Base-by-base conservation (phyloP, 2,113 vertebrate genomes). In the Coregonus clupeaformis region DNA sequence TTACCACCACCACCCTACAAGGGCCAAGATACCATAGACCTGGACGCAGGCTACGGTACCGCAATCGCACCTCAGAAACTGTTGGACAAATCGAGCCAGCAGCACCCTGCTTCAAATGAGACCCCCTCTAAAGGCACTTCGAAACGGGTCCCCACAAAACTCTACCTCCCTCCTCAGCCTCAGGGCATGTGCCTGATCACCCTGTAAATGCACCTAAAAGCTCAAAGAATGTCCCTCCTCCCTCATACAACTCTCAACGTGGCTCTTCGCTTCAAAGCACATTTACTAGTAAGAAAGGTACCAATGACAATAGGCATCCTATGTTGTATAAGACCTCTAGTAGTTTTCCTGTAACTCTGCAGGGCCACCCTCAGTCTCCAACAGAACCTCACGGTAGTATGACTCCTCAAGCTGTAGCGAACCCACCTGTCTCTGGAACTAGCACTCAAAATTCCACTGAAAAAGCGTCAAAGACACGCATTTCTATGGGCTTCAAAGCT, bases 401-500 rank as follows among this genome's bases (percentile, higher is more conserved):
- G 86, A 88, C 84, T 73, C 76, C 83, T 20, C 78, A 81, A 0
- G 71, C 82, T 0, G 79, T 86, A 4, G 6, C 88, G 1, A 84
- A 87, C 60, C 82, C 86, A 25, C 89, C 85, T 52, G 84, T 77
- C 73, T 82, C 84, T 5, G 86, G 76, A 5, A 75, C 82, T 1
- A 57, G 80, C 52, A 65, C 86, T 45, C 93, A 87, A 4, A 93
- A 76, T 66, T 3, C 88, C 57, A 89, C 77, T 0, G 95, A 96
- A 77, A 95, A 91, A 85, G 89, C 88, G 32, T 77, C 87, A 79
- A 96, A 93, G 85, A 94, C 94, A 13, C 94, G 89, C 73, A 94
- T 96, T 69, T 94, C 96, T 3, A 86, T 92, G 72, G 96, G 94
- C 22, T 93, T 96, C 75, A 96, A 92, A 89, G 92, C 92, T 59